Evolutionary conservation across 2,888 invertebrate genomes (phyloP).

Genomic region (Tanytarsus gracilentus): DNA sequence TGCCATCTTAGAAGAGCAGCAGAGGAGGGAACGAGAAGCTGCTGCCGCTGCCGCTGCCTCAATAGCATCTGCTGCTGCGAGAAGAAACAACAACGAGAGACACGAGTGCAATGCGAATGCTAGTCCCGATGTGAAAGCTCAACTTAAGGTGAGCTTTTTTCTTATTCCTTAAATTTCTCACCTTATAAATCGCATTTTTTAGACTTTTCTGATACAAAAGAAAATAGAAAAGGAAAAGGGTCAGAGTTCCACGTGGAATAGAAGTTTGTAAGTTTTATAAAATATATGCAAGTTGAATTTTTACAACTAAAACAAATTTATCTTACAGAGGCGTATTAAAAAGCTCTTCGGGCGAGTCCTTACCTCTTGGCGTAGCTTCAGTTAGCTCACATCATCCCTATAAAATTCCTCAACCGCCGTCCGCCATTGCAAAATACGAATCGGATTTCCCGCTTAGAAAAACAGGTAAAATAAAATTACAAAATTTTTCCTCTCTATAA

Average conservation of each 20-base stretch:
- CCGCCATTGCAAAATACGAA: constrained; percentile 44
- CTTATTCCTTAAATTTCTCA: background rate
- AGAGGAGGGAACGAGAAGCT: constrained; percentile 68
- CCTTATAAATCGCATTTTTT: constrained; percentile 33
- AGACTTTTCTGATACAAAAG: constrained; percentile 74
- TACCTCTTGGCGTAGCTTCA: constrained; percentile 49
- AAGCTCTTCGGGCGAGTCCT: constrained; percentile 56
- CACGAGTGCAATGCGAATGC: constrained; percentile 94
- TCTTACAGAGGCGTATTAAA: constrained; percentile 52
- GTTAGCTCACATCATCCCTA: constrained; percentile 58
- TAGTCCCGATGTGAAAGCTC: constrained; percentile 92
- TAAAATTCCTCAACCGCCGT: constrained; percentile 55
- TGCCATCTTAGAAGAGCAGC: constrained; percentile 56
- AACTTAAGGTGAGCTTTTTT: constrained; percentile 69
- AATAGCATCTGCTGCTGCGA: constrained; percentile 49
- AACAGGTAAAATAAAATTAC: constrained; percentile 61
- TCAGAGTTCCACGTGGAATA: constrained; percentile 57
- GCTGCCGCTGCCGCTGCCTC: constrained; percentile 38
- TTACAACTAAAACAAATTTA: background rate
- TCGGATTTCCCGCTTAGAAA: constrained; percentile 85
- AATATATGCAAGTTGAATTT: background rate
- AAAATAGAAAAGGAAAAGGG: constrained; percentile 69
- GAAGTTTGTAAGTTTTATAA: constrained; percentile 57
- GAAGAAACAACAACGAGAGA: constrained; percentile 85
- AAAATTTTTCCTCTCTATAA: constrained; percentile 11